Evolutionary conservation across 1,140 invertebrate genomes (phyloP), one percentile per base, ranked within the genome.

Genomic region (Zaprionus lachaisei): DNA sequence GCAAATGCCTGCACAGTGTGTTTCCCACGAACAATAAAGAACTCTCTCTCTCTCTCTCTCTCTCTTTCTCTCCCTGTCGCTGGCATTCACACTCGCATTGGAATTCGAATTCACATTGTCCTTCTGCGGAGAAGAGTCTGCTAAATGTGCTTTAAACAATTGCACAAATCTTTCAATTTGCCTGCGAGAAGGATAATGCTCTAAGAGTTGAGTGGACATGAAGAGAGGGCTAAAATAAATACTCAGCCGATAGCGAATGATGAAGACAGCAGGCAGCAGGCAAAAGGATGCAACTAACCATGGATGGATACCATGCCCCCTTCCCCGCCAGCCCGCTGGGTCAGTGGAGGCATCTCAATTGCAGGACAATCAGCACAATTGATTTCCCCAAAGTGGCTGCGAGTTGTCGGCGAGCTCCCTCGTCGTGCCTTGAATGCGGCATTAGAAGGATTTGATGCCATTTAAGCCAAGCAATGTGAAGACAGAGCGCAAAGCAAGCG

Each of bases 371-470:
- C 85, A 90, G 86, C 81, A 90, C 85, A 90, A 90, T 90, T 90
- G 85, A 90, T 90, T 90, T 90, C 85, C 84, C 85, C 85, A 90
- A 90, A 90, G 85, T 90, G 85, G 79, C 81, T 73, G 79, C 55
- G 34, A 64, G 58, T 68, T 49, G 47, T 22, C 68, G 34, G 54
- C 62, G 20, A n/a, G 56, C 63, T 69, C 81, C 73, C 63, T 61
- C 75, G 64, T 66, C 49, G 55, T 44, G 5, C 41, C 65, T 38
- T 57, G 57, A 75, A 68, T 56, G 76, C 72, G 62, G 86, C 85
- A 90, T 90, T 90, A 90, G 90, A 90, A 90, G 85, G 85, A 90
- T 90, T 90, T 90, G 90, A 90, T 90, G 85, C 85, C 85, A 90
- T 90, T 90, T 90, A 90, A 90, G 85, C 85, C 85, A 90, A 90